Conservation (phyloP, 2,113 vertebrate species). For the Varanus komodoensis region DNA sequence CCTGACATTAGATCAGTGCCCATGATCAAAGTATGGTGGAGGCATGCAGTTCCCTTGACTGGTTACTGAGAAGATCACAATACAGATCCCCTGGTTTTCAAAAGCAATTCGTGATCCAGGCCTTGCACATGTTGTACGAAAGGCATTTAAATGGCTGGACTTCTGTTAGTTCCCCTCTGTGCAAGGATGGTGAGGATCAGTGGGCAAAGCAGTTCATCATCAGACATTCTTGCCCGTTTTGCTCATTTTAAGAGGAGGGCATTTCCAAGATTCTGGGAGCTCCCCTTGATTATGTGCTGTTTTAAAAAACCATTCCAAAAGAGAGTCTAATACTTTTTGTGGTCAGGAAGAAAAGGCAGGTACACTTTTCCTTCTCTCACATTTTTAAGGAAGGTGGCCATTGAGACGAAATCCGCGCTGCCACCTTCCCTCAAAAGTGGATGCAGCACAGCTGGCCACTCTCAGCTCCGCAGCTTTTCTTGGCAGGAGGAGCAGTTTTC, state of each 20-base stretch:
- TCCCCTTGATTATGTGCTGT: not conserved
- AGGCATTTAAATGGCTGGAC: not conserved
- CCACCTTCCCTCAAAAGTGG: slow-evolving; percentile 68
- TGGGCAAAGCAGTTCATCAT: not conserved
- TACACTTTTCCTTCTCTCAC: too few species aligned
- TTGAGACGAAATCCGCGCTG: slow-evolving; percentile 70
- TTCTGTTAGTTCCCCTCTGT: not conserved
- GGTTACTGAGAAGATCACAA: not conserved
- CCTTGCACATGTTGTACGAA: too few species aligned
- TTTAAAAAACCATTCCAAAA: not conserved
- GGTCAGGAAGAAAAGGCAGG: too few species aligned
- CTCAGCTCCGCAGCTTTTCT: slow-evolving; percentile 22
- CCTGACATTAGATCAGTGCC: not conserved
- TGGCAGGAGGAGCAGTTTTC: slow-evolving; percentile 41
- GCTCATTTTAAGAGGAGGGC: not conserved
- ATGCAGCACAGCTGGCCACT: slow-evolving; percentile 55
- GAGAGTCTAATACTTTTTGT: slow-evolving; percentile 2
- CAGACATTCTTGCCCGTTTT: not conserved
- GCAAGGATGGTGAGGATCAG: not conserved
- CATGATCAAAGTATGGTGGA: not conserved
- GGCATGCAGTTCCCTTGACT: not conserved
- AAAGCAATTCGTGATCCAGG: not conserved
- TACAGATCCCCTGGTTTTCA: not conserved
- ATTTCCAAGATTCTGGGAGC: too few species aligned
- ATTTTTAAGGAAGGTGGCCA: slow-evolving; percentile 25